Conservation (phyloP, 2,888 invertebrate genomes). For the Xestia sexstrigata region DNA sequence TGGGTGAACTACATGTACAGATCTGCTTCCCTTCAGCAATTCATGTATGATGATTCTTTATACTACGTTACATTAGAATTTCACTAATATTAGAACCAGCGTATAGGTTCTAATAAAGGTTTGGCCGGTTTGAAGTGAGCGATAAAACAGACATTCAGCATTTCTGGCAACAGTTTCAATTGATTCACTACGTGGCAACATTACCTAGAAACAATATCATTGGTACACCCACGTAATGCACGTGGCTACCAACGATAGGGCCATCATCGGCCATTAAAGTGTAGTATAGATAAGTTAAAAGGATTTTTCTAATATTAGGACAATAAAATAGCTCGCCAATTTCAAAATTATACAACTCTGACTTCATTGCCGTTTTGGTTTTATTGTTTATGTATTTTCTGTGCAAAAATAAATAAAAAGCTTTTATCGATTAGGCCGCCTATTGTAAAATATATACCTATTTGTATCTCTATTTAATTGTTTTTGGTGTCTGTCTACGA, state of each 20-base stretch:
- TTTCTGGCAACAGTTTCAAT: slow-evolving; percentile 58
- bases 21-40: not conserved
- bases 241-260: slow-evolving; percentile 8
- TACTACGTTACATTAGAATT: slow-evolving; percentile 4
- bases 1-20: not conserved
- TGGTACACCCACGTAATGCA: slow-evolving; percentile 8
- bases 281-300: slow-evolving; percentile 53
- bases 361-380: not conserved
- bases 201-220: slow-evolving; percentile 41
- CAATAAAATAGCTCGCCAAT: slow-evolving; percentile 25
- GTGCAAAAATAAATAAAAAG: not conserved
- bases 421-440: not conserved
- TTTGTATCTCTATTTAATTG: too few species aligned
- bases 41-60: not conserved
- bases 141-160: slow-evolving; percentile 43
- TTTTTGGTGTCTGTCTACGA: too few species aligned
- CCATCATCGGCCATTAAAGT: slow-evolving; percentile 41
- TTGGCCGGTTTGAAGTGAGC: slow-evolving; percentile 25
- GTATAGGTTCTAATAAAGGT: not conserved
- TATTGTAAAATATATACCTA: not conserved
- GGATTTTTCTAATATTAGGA: slow-evolving; percentile 39
- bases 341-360: slow-evolving; percentile 3
- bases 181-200: slow-evolving; percentile 28
- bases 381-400: not conserved
- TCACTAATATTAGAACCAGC: slow-evolving; percentile 33